Conservation (phyloP, 30 jellyfish, hydroid and myxozoan species). For the Pseudorhiza aurosa region DNA sequence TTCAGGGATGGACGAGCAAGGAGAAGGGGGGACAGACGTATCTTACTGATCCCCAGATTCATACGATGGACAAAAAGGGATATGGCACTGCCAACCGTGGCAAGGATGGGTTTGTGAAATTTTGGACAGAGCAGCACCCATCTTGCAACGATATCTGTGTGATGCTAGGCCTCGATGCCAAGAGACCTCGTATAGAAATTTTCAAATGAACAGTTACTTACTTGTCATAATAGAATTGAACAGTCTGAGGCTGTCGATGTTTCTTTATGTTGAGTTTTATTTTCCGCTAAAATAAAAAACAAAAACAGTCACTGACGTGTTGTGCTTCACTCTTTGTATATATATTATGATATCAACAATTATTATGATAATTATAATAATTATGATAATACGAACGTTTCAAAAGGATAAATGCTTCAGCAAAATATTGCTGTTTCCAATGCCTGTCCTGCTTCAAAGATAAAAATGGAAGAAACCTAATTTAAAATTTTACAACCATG, state of each 20-base stretch:
- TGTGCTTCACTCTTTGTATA: too few relatives aligned
- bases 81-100: conserved; percentile 67
- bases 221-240: conserved; percentile 55
- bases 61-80: conserved; percentile 61
- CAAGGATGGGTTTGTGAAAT: conserved; percentile 29
- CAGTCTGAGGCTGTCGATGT: conserved; percentile 40
- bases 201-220: background rate
- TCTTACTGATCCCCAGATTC: conserved; percentile 73
- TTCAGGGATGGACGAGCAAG: conserved; percentile 69
- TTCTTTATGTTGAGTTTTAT: conserved; percentile 20
- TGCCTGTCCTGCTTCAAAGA: too few relatives aligned
- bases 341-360: too few relatives aligned
- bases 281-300: conserved; percentile 38
- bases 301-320: too few relatives aligned
- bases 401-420: too few relatives aligned
- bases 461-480: too few relatives aligned
- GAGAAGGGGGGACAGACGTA: conserved; percentile 50
- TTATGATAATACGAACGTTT: too few relatives aligned
- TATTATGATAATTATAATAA: too few relatives aligned
- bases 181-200: background rate
- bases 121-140: conserved; percentile 49
- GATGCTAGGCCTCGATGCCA: conserved; percentile 13
- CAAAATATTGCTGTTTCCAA: too few relatives aligned
- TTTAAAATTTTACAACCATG: too few relatives aligned
- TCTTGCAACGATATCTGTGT: conserved; percentile 38